phyloP scores from a whole-genome alignment of 2,113 vertebrate species.

The Phalacrocorax aristotelis region DNA sequence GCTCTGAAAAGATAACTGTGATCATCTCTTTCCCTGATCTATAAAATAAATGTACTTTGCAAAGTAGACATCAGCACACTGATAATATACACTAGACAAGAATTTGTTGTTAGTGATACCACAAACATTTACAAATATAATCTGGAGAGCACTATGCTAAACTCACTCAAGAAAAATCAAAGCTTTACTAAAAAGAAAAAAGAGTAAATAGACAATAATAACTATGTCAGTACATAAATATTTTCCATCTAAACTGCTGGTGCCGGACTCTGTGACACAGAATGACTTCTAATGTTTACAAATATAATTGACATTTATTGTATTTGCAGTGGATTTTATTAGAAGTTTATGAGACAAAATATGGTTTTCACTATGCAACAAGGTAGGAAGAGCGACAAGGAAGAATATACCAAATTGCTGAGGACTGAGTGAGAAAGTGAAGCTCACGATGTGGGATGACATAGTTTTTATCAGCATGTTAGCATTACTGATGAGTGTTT shows the following conservation, averaged over 20 bases:
- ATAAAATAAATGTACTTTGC: not conserved
- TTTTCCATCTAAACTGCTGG: not conserved
- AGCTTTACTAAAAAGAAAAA: not conserved
- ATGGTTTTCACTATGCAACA: not conserved
- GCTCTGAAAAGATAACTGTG: not conserved
- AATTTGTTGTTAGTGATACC: not conserved
- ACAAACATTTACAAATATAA: not conserved
- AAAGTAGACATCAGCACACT: not conserved
- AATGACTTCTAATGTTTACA: not conserved
- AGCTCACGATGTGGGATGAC: not conserved
- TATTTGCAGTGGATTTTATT: not conserved
- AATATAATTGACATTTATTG: not conserved
- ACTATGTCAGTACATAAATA: not conserved
- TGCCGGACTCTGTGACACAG: not conserved
- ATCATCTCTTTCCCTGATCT: not conserved
- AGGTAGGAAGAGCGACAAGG: not conserved
- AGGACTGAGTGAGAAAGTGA: not conserved
- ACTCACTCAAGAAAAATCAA: not conserved
- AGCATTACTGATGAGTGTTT: not conserved
- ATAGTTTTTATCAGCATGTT: not conserved
- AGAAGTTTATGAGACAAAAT: not conserved
- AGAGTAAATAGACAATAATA: not conserved
- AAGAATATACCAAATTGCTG: not conserved
- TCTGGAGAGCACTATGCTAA: not conserved
- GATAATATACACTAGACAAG: not conserved